Conservation (phyloP, 2,113 vertebrate species). For the Nansenia antarctica region DNA sequence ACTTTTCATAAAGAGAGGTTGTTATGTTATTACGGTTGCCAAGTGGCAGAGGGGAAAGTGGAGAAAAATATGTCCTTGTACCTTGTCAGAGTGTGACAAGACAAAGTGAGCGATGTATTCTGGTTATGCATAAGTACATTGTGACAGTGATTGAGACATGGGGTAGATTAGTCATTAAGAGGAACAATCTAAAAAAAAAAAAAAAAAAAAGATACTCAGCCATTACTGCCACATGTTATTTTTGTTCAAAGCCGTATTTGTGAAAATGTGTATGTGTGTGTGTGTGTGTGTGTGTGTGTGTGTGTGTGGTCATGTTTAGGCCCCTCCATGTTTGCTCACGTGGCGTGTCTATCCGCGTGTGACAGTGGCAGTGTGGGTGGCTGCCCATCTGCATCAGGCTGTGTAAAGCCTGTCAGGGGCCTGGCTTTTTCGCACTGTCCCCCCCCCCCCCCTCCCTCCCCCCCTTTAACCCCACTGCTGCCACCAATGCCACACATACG, state of each 20-base stretch:
- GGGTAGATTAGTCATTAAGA: too few relatives aligned
- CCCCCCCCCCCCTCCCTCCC: neutral
- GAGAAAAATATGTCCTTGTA: slow-evolving; percentile 60
- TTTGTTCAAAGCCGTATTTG: too few relatives aligned
- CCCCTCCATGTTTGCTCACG: slow-evolving; percentile 3
- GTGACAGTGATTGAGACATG: neutral
- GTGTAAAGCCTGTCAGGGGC: slow-evolving; percentile 34
- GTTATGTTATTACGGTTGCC: slow-evolving; percentile 59
- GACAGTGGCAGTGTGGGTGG: slow-evolving; percentile 43
- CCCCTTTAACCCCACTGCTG: too few relatives aligned
- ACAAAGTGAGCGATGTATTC: slow-evolving; percentile 39
- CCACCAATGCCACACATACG: neutral
- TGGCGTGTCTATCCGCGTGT: slow-evolving; percentile 24
- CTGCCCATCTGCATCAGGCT: slow-evolving; percentile 27
- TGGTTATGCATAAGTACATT: neutral
- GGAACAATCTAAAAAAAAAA: neutral
- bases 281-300: neutral
- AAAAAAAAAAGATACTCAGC: neutral
- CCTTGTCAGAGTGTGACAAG: slow-evolving; percentile 46
- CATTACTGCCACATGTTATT: too few relatives aligned
- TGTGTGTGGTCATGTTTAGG: neutral
- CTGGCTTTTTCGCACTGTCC: neutral
- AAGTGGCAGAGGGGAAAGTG: slow-evolving; percentile 57
- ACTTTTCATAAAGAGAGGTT: slow-evolving; percentile 48
- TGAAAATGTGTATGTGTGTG: neutral